Evolutionary conservation across 2,113 vertebrate genomes (phyloP).

Genomic region (Chroicocephalus ridibundus): DNA sequence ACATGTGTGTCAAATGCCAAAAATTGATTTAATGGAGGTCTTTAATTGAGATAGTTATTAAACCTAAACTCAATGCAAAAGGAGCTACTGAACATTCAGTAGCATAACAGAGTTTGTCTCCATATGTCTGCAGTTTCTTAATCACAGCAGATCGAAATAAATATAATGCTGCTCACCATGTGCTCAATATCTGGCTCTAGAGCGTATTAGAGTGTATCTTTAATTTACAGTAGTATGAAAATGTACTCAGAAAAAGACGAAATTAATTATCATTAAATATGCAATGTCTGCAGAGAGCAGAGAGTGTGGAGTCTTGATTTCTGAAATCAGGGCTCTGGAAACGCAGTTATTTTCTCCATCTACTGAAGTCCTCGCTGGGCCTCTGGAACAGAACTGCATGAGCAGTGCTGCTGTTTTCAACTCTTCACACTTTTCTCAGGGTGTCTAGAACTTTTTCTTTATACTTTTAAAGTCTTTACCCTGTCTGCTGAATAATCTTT

Average conservation of each 20-base stretch:
- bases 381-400: not conserved
- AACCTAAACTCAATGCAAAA: not conserved
- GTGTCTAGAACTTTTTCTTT: not conserved
- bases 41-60: not conserved
- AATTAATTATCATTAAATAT: not conserved
- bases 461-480: not conserved
- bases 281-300: not conserved
- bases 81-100: not conserved
- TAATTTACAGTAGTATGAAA: not conserved
- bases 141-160: not conserved
- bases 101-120: not conserved
- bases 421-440: not conserved
- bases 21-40: not conserved
- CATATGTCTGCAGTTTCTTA: not conserved
- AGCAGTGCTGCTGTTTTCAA: not conserved
- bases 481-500: not conserved
- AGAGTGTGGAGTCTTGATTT: not conserved
- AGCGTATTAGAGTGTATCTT: not conserved
- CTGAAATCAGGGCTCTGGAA: not conserved
- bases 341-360: not conserved
- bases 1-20: not conserved
- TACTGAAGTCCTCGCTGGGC: not conserved
- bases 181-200: not conserved
- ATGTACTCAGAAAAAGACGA: not conserved
- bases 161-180: not conserved